These are phyloP conservation scores for Herminia tarsipennalis DNA, from an alignment of 2,888 invertebrate genomes.

Conservation along the genomic window DNA sequence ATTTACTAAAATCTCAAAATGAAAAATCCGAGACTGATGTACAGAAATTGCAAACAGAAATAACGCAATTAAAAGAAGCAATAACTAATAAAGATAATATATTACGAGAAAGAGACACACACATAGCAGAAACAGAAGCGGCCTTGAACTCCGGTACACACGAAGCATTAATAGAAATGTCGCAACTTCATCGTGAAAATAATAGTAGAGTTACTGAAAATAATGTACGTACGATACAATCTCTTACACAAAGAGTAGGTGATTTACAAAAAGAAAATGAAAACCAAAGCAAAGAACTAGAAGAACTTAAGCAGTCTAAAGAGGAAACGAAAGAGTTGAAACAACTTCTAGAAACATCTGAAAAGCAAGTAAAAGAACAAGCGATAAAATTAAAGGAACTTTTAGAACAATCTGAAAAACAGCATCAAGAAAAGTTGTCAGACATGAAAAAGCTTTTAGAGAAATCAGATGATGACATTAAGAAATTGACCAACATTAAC, in stretches of 20 bases:
- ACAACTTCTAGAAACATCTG: conserved; percentile 69
- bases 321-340: conserved; percentile 75
- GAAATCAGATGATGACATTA: conserved; percentile 78
- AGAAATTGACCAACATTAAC: conserved; percentile 75
- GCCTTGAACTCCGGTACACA: conserved; percentile 59
- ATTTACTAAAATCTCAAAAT: conserved; percentile 60
- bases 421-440: conserved; percentile 68
- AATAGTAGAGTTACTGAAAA: conserved; percentile 61
- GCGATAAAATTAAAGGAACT: conserved; percentile 71
- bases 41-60: conserved; percentile 63
- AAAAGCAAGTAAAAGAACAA: conserved; percentile 63
- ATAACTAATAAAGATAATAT: conserved; percentile 54
- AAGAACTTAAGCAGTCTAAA: conserved; percentile 65
- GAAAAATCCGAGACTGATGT: conserved; percentile 60
- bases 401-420: conserved; percentile 65
- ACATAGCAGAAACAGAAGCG: conserved; percentile 61
- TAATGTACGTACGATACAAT: conserved; percentile 68
- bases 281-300: conserved; percentile 66
- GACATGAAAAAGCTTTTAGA: conserved; percentile 71
- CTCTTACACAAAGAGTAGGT: conserved; percentile 66
- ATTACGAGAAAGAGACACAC: conserved; percentile 63
- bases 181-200: conserved; percentile 68
- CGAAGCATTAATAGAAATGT: conserved; percentile 60
- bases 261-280: conserved; percentile 61
- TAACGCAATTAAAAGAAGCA: conserved; percentile 59